phyloP scores from a whole-genome alignment of 2,113 vertebrate species.

The Pampusana beccarii region DNA sequence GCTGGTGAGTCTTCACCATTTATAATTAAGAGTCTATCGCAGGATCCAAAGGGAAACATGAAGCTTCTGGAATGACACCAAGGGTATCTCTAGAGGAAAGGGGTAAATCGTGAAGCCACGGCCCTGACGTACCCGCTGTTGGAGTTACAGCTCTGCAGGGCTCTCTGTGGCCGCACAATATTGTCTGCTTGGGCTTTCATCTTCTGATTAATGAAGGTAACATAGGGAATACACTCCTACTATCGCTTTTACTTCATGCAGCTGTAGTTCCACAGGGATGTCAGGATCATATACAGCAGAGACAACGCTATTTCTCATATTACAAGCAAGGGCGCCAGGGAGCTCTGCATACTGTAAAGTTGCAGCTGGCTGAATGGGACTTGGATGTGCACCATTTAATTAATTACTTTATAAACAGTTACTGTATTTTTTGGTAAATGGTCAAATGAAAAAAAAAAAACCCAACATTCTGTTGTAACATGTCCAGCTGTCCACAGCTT shows the following conservation, averaged over 20 bases:
- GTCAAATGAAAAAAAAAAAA: neutral
- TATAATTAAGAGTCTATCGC: neutral
- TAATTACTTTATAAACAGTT: neutral
- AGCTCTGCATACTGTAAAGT: neutral
- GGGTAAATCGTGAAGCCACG: neutral
- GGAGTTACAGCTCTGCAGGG: neutral
- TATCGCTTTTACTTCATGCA: neutral
- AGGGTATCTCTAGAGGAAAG: neutral
- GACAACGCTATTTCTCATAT: rapidly evolving
- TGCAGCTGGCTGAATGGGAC: neutral
- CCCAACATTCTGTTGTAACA: neutral
- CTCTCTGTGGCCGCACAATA: neutral
- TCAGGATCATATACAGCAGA: neutral
- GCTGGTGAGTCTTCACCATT: neutral
- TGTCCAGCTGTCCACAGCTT: neutral
- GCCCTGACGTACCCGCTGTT: neutral
- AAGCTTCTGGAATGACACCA: neutral
- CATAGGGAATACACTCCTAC: neutral
- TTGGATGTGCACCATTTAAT: neutral
- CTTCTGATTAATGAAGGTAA: neutral
- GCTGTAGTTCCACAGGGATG: neutral
- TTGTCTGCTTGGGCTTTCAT: neutral
- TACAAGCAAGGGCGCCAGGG: neutral
- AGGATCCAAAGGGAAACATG: neutral
- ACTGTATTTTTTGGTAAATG: neutral